phyloP scores from a whole-genome alignment of 2,888 invertebrate species.

The Philereme vetulata region DNA sequence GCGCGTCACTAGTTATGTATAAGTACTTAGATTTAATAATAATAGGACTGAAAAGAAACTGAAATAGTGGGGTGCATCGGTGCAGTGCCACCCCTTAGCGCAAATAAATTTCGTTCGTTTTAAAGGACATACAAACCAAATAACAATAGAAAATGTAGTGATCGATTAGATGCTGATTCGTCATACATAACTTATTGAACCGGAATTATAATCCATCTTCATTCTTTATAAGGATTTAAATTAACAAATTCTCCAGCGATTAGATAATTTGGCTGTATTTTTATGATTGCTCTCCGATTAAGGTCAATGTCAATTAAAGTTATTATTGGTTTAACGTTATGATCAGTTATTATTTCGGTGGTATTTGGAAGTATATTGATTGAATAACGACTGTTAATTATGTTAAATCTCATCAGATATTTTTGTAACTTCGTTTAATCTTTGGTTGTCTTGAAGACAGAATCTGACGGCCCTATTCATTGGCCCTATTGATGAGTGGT shows the following conservation, averaged over 20 bases:
- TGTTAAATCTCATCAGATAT: background rate
- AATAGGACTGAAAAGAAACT: too few relatives aligned
- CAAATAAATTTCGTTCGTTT: too few relatives aligned
- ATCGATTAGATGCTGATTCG: constrained; percentile 48
- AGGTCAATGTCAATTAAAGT: constrained; percentile 39
- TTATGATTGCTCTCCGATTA: constrained; percentile 39
- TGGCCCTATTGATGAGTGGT: too few relatives aligned
- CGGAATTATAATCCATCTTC: constrained; percentile 49
- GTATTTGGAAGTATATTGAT: constrained; percentile 24
- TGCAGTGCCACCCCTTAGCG: too few relatives aligned
- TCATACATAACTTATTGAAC: constrained; percentile 46
- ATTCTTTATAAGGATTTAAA: constrained; percentile 49
- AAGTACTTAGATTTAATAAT: too few relatives aligned
- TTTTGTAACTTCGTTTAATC: background rate
- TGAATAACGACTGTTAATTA: constrained; percentile 3
- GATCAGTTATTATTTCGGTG: too few relatives aligned
- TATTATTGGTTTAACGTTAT: constrained; percentile 29
- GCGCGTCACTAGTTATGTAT: too few relatives aligned
- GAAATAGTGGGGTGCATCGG: too few relatives aligned
- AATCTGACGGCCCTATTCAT: too few relatives aligned
- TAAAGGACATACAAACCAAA: too few relatives aligned
- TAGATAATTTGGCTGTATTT: constrained; percentile 36
- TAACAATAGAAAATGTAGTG: constrained; percentile 1
- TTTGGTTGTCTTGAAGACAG: too few relatives aligned
- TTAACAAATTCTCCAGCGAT: constrained; percentile 36